These are phyloP conservation scores for Brachionus koreanus DNA, from an alignment of 1,140 invertebrate species.

Conservation along the genomic window DNA sequence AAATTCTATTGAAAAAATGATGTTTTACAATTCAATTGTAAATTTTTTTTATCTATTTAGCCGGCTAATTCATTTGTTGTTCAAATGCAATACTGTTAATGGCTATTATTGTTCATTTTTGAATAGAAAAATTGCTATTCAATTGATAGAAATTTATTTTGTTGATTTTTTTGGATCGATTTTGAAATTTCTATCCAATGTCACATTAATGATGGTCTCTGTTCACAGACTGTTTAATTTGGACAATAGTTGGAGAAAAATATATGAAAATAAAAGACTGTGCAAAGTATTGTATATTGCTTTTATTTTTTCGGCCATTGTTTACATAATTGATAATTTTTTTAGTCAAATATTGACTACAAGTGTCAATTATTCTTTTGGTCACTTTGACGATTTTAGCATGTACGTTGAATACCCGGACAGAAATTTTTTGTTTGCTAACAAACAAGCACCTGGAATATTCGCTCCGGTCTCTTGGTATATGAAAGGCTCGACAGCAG, in stretches of 20 bases:
- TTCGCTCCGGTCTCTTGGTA: neutral
- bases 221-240: neutral
- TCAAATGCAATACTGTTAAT: neutral
- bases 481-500: neutral
- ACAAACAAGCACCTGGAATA: neutral
- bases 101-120: constrained; percentile 10
- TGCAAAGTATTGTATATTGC: neutral
- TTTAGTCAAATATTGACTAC: neutral
- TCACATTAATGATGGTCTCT: neutral
- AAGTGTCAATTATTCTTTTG: neutral
- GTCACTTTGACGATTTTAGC: neutral
- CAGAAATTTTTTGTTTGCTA: neutral
- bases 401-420: neutral
- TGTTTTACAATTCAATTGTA: constrained; percentile 24
- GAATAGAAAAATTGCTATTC: neutral
- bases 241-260: neutral
- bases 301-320: neutral
- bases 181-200: neutral
- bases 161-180: neutral
- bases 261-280: neutral
- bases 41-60: neutral
- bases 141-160: neutral
- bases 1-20: constrained; percentile 1
- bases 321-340: neutral
- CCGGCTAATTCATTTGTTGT: neutral